Conservation (phyloP, 2,888 invertebrate species). For the Epinotia demarniana region DNA sequence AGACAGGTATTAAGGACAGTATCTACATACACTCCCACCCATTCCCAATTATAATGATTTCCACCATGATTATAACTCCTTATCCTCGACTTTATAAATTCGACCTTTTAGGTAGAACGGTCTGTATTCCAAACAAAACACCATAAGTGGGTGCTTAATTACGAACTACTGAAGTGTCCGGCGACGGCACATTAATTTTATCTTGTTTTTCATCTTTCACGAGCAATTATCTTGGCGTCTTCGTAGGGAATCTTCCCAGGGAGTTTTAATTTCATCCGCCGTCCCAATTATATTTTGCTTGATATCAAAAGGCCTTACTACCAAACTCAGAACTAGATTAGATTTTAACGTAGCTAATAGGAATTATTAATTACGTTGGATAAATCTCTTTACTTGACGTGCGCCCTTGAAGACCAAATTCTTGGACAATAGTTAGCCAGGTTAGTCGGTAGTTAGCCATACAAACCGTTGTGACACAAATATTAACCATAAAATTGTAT, state of each 20-base stretch:
- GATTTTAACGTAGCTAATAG: constrained; percentile 6
- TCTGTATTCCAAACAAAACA: constrained; percentile 59
- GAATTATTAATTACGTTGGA: constrained; percentile 2
- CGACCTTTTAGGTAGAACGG: constrained; percentile 1
- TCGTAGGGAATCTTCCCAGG: constrained; percentile 58
- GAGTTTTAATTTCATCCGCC: constrained; percentile 69
- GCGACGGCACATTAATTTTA: constrained; percentile 76
- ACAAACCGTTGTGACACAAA: no score
- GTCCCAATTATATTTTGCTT: constrained; percentile 66
- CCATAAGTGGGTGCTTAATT: constrained; percentile 72
- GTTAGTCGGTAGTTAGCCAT: no score
- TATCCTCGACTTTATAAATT: not conserved
- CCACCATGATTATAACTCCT: no score
- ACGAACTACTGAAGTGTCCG: constrained; percentile 75
- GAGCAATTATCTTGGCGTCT: constrained; percentile 70
- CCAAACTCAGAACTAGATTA: constrained; percentile 30
- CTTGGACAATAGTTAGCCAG: no score
- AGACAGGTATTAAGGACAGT: no score
- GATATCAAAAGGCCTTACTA: constrained; percentile 51
- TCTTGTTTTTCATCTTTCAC: constrained; percentile 75
- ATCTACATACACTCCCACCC: no score
- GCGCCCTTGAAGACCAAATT: not conserved
- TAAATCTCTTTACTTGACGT: constrained; percentile 3
- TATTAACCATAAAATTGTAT: no score
- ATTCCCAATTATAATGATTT: no score